Percentiles rank a stretch among this genome's conserved stretches.
phyloP scores from a whole-genome alignment of 2,797 vertebrate species.

The Xyrichtys novacula region DNA sequence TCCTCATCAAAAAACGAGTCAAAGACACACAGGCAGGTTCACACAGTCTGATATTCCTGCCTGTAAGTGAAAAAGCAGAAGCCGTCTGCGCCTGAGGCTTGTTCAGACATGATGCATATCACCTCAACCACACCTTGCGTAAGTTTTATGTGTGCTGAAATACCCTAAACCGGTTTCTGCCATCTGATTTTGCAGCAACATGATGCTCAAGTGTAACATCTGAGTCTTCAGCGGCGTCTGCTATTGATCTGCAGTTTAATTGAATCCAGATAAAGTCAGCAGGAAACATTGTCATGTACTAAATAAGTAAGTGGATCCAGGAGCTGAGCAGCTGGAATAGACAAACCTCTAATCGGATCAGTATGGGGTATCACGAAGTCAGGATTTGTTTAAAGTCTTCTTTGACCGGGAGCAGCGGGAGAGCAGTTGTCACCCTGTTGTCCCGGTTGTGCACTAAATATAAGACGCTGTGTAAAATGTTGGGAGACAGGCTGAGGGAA shows the following conservation, averaged over 20 bases:
- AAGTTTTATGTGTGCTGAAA: slow-evolving; percentile 23
- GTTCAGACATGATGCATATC: slow-evolving; percentile 35
- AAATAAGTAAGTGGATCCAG: slow-evolving; percentile 11
- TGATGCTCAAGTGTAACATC: neutral
- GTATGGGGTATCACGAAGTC: slow-evolving; percentile 12
- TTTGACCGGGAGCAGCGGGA: slow-evolving; percentile 62
- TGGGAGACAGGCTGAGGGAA: slow-evolving; percentile 64
- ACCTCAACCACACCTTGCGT: slow-evolving; percentile 40
- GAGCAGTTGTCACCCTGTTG: slow-evolving; percentile 61
- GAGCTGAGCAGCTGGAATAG: slow-evolving; percentile 18
- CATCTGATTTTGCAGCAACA: neutral
- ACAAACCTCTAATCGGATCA: slow-evolving; percentile 34
- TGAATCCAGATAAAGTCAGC: neutral
- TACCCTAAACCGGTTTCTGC: slow-evolving; percentile 1
- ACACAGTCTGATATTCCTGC: neutral
- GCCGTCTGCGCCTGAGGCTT: neutral
- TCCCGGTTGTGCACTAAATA: slow-evolving; percentile 66
- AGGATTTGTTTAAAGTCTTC: slow-evolving; percentile 43
- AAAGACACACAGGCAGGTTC: neutral
- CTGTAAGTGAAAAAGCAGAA: neutral
- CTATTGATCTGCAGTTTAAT: neutral
- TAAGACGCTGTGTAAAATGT: slow-evolving; percentile 57
- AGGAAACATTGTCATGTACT: neutral
- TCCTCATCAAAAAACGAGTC: neutral
- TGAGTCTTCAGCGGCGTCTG: neutral